These are phyloP conservation scores for Leucophenga montana DNA, from an alignment of 2,888 invertebrate species.

Conservation along the genomic window DNA sequence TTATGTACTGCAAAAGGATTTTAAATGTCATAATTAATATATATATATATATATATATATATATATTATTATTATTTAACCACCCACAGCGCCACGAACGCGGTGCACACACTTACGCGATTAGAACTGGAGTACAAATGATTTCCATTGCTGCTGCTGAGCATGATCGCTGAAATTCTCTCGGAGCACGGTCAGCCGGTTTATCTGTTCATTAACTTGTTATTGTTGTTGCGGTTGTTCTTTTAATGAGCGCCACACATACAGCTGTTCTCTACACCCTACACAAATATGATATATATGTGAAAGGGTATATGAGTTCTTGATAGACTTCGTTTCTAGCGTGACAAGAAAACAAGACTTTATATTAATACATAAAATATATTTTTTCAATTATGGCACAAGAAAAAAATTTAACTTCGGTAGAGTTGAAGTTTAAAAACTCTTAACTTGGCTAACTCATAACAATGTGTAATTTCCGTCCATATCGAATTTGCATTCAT, in stretches of 20 bases:
- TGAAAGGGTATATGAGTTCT: too few species aligned
- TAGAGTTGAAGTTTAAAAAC: too few species aligned
- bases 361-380: too few species aligned
- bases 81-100: not conserved
- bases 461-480: too few species aligned
- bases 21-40: not conserved
- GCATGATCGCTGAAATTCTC: conserved; percentile 16
- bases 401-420: too few species aligned
- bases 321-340: too few species aligned
- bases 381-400: too few species aligned
- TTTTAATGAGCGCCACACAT: not conserved
- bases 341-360: too few species aligned
- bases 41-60: not conserved
- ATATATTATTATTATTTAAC: conserved; percentile 32
- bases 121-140: conserved; percentile 57
- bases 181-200: not conserved
- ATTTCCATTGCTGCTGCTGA: not conserved
- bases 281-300: too few species aligned
- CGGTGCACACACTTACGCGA: conserved; percentile 51
- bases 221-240: not conserved
- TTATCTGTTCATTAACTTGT: not conserved
- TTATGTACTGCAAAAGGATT: conserved; percentile 24
- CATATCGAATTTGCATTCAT: too few species aligned
- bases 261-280: not conserved
- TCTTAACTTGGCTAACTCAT: too few species aligned